Conservation (phyloP, 1,140 invertebrate genomes). For the Drosophila biarmipes region DNA sequence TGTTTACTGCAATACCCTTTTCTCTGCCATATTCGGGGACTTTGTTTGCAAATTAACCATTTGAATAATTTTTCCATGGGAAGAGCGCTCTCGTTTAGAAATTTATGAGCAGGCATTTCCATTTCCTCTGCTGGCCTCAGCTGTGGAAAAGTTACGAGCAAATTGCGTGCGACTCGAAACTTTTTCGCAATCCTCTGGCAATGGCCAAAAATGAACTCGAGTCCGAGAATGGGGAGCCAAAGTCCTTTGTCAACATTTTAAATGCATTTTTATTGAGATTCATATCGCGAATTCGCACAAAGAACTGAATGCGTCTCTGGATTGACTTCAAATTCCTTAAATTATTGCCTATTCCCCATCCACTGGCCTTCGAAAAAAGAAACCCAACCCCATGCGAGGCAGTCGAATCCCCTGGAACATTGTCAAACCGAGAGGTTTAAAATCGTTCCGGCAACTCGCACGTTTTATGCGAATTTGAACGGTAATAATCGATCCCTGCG, state of each 20-base stretch:
- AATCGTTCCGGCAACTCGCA: slow-evolving; percentile 77
- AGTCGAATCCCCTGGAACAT: slow-evolving; percentile 9
- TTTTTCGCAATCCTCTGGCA: slow-evolving; percentile 38
- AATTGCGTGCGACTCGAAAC: slow-evolving; percentile 70
- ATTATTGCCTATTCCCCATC: slow-evolving; percentile 73
- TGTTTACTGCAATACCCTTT: slow-evolving; percentile 4
- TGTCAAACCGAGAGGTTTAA: slow-evolving; percentile 50
- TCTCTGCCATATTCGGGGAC: slow-evolving; percentile 17
- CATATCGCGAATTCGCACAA: slow-evolving; percentile 78
- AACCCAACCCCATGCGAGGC: slow-evolving; percentile 22
- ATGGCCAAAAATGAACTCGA: slow-evolving; percentile 61
- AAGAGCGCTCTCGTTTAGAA: slow-evolving; percentile 17
- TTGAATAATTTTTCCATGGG: slow-evolving; percentile 58
- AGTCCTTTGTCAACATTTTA: slow-evolving; percentile 84
- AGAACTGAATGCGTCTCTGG: slow-evolving; percentile 66
- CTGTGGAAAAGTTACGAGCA: slow-evolving; percentile 68
- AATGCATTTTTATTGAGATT: slow-evolving; percentile 84
- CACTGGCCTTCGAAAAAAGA: slow-evolving; percentile 22
- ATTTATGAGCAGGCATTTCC: slow-evolving; percentile 57
- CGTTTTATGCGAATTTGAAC: slow-evolving; percentile 85
- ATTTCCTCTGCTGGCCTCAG: slow-evolving; percentile 52
- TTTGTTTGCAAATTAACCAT: slow-evolving; percentile 75
- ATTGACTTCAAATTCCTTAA: slow-evolving; percentile 84
- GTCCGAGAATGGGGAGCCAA: slow-evolving; percentile 9
- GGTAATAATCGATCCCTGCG: slow-evolving; percentile 85